These are phyloP conservation scores for Macrotrachela quadricornifera DNA, from an alignment of 1,140 invertebrate species.

Conservation along the genomic window DNA sequence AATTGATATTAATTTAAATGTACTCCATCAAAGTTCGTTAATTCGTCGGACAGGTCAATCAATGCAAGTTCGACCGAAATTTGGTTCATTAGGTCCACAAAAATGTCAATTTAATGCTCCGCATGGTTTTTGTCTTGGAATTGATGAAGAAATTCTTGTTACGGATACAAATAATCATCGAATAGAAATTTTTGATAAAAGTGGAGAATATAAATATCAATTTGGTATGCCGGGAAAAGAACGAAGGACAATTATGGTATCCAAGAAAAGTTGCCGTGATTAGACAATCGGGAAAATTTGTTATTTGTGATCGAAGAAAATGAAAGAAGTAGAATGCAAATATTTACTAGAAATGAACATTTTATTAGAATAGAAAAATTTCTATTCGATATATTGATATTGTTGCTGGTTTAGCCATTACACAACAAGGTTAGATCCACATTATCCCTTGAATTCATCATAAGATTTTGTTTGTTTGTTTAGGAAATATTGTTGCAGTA, in stretches of 20 bases:
- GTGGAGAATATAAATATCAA: constrained; percentile 61
- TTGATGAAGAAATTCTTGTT: constrained; percentile 61
- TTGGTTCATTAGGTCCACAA: constrained; percentile 66
- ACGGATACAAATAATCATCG: constrained; percentile 89
- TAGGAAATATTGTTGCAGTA: constrained; percentile 81
- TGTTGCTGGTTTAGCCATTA: constrained; percentile 79
- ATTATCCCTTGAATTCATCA: too few relatives aligned
- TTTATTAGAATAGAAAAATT: constrained; percentile 71
- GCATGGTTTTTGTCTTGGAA: constrained; percentile 79
- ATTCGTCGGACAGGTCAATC: too few relatives aligned
- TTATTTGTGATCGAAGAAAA: constrained; percentile 86
- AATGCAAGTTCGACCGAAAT: too few relatives aligned
- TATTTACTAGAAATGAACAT: constrained; percentile 43
- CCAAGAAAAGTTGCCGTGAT: constrained; percentile 82
- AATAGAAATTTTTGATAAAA: constrained; percentile 71
- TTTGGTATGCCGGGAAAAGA: constrained; percentile 64
- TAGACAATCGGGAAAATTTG: constrained; percentile 42
- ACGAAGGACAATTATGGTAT: constrained; percentile 84
- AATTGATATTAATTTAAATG: too few relatives aligned
- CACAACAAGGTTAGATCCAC: constrained; percentile 55
- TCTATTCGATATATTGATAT: constrained; percentile 83
- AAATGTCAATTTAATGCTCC: constrained; percentile 86
- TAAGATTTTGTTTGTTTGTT: too few relatives aligned
- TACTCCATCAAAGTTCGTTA: too few relatives aligned
- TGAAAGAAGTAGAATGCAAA: constrained; percentile 82